Evolutionary conservation across 2,797 vertebrate species (phyloP), one percentile per base, ranked within the genome.

Genomic region (Cuculus canorus): DNA sequence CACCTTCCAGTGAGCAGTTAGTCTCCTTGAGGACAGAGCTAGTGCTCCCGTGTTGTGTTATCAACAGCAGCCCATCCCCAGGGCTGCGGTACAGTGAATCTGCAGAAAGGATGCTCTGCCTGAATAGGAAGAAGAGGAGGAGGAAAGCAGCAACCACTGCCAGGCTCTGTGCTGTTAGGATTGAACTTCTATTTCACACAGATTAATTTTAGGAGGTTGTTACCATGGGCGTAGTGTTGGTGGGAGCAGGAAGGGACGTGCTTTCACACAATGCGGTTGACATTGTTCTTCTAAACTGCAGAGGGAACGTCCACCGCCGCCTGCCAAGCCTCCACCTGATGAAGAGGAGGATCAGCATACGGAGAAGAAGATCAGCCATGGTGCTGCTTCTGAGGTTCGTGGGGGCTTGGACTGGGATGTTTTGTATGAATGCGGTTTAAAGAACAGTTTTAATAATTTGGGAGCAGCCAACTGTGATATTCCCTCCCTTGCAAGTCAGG

Each of bases 261-360:
- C 66, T 90, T 80, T 61, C 16, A 30, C 41, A 10, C 24, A 14
- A 3, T 7, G 3, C 8, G 10, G 27, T 17, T 97, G 82, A 96
- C 14, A 5, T 12, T 50, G 71, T 16, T 45, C 82, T 92, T 95
- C 48, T 91, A 13, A 90, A 57, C 82, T 59, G 5, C 97, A 99
- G 98, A 99, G 98, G 96, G 99, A 99, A 37, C 98, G 98, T 3
- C 97, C 98, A 12, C 98, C 97, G 3, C 98, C 98, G 9, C 98
- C 98, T 2, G 98, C 98, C 78, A 99, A 99, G 90, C 97, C 98
- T 7, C 98, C 98, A 0, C 98, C 98, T 0, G 98, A 98, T 70
- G 98, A 98, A 63, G 99, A 99, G 53, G 99, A 99, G 48, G 98
- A 99, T 32, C 97, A 96, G 37, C 94, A 93, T 1, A 15, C 61